Conservation (phyloP, 2,113 vertebrate species). For the Plecturocebus donacophilus region DNA sequence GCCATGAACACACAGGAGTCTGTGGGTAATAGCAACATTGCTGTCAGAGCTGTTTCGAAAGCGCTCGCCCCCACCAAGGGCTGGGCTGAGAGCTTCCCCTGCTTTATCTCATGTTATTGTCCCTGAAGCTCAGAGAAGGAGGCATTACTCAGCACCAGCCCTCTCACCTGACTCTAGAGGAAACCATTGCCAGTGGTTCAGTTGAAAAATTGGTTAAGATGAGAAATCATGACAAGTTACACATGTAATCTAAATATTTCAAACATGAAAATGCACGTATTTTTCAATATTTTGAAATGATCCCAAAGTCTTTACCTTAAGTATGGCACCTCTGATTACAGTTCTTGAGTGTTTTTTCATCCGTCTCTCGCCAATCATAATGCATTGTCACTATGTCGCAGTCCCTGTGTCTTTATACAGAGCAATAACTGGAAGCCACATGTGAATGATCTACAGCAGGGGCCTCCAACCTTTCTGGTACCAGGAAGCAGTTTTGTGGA, state of each 20-base stretch:
- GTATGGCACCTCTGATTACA: fast-evolving
- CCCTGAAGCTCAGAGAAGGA: background rate
- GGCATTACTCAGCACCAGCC: fast-evolving
- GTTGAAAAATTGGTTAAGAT: background rate
- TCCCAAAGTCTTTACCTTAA: background rate
- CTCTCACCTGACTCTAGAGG: fast-evolving
- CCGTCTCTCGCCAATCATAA: fast-evolving
- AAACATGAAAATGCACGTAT: background rate
- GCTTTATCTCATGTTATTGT: too few species aligned
- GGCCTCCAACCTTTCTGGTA: too few species aligned
- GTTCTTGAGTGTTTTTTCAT: background rate
- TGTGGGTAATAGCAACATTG: fast-evolving
- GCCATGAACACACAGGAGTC: fast-evolving
- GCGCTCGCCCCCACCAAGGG: fast-evolving
- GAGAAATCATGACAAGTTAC: background rate
- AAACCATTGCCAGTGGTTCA: background rate
- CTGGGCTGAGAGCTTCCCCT: background rate
- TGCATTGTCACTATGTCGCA: fast-evolving
- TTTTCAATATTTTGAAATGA: background rate
- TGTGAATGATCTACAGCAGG: too few species aligned
- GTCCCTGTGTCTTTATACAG: background rate
- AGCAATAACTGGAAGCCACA: fast-evolving
- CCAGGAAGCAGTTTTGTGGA: too few species aligned
- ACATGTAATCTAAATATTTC: background rate
- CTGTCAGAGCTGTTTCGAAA: fast-evolving